Evolutionary conservation across 1,140 invertebrate species (phyloP).

Genomic region (Aethina tumida): DNA sequence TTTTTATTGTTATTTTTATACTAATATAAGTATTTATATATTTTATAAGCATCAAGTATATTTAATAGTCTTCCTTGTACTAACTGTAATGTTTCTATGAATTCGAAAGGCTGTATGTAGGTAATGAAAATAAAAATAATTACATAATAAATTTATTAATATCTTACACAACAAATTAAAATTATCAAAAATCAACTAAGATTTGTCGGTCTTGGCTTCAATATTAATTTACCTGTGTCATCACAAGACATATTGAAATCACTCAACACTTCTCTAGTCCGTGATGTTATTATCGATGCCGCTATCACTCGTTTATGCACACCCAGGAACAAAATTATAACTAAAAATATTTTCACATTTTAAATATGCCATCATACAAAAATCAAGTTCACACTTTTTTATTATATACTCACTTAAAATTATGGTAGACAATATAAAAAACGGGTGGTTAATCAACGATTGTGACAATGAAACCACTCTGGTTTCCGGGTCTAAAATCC

Average conservation of each 20-base stretch:
- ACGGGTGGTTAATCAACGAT: slow-evolving; percentile 89
- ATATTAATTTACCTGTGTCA: slow-evolving; percentile 85
- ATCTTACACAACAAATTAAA: slow-evolving; percentile 3
- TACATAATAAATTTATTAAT: too few species aligned
- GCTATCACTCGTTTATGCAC: slow-evolving; percentile 93
- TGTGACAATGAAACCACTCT: slow-evolving; percentile 79
- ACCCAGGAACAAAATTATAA: slow-evolving; percentile 81
- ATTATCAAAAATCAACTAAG: too few species aligned
- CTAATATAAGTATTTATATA: too few species aligned
- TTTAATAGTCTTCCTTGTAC: too few species aligned
- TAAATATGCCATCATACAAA: too few species aligned
- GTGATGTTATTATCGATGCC: slow-evolving; percentile 87
- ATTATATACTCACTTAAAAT: slow-evolving; percentile 56
- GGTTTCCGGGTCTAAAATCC: slow-evolving; percentile 86
- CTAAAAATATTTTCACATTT: slow-evolving; percentile 42
- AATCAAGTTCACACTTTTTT: too few species aligned
- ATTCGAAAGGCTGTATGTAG: too few species aligned
- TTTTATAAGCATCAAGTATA: too few species aligned
- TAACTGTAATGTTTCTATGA: too few species aligned
- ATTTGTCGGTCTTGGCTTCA: slow-evolving; percentile 66
- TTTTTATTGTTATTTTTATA: too few species aligned
- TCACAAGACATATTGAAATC: slow-evolving; percentile 99
- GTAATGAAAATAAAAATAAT: too few species aligned
- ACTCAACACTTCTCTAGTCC: slow-evolving; percentile 77
- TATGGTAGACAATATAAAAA: slow-evolving; percentile 86